Conservation (phyloP, 2,888 invertebrate species). For the Exocentrus adspersus region DNA sequence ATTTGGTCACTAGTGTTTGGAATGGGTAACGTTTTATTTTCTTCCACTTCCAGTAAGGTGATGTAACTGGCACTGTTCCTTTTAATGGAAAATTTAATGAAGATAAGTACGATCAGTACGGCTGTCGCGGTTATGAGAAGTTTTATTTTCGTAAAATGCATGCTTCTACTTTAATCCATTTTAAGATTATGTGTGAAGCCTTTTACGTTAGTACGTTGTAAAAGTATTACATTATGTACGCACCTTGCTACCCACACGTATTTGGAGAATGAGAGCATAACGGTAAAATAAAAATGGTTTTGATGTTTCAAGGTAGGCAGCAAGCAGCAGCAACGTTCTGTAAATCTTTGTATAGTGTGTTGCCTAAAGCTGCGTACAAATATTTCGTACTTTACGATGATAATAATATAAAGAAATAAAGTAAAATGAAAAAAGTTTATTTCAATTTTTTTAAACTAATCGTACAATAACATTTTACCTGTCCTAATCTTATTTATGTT, state of each 20-base stretch:
- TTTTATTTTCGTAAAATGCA: constrained; percentile 16
- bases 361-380: too few species aligned
- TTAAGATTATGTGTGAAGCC: too few species aligned
- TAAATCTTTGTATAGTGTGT: too few species aligned
- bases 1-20: neutral
- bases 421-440: constrained; percentile 11
- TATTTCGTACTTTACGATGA: neutral
- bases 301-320: neutral
- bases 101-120: neutral
- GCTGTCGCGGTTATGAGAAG: neutral
- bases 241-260: too few species aligned
- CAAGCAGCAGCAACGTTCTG: neutral
- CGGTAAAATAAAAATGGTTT: neutral
- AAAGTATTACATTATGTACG: constrained; percentile 5
- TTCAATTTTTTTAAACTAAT: constrained; percentile 6
- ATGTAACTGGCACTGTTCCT: neutral
- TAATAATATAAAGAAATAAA: neutral
- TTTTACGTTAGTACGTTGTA: too few species aligned
- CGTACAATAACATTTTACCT: neutral
- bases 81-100: constrained; percentile 6
- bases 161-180: constrained; percentile 10
- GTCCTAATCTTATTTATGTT: neutral
- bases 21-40: neutral
- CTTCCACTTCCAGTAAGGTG: constrained; percentile 2
- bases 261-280: neutral